These are phyloP conservation scores for Bradysia coprophila DNA, from an alignment of 1,140 invertebrate species.

Conservation along the genomic window DNA sequence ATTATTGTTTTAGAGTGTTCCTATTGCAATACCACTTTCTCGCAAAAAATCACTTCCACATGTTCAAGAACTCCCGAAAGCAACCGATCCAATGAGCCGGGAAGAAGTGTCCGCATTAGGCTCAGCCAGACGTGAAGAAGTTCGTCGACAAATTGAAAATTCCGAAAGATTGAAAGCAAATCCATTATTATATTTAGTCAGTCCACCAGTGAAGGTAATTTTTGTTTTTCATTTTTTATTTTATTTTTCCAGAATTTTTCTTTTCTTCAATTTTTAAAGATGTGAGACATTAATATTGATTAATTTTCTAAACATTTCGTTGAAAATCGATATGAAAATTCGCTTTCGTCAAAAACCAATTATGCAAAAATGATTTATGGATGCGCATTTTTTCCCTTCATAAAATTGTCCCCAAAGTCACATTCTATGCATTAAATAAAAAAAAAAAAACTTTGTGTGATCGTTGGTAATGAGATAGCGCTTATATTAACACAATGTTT, in stretches of 20 bases:
- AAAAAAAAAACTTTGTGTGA: too few species aligned
- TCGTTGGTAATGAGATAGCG: too few species aligned
- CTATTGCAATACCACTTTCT: slow-evolving; percentile 50
- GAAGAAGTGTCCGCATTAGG: slow-evolving; percentile 90
- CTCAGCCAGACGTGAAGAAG: slow-evolving; percentile 80
- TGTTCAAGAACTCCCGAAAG: slow-evolving; percentile 57
- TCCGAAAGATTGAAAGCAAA: slow-evolving; percentile 81
- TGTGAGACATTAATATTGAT: too few species aligned
- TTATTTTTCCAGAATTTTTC: slow-evolving; percentile 1
- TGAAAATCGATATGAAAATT: too few species aligned
- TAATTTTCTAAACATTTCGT: too few species aligned
- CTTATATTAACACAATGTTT: too few species aligned
- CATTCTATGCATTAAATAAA: too few species aligned
- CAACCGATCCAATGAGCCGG: slow-evolving; percentile 65
- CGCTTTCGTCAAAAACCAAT: too few species aligned
- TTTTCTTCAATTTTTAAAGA: slow-evolving; percentile 3
- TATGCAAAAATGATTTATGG: too few species aligned
- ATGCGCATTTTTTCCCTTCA: too few species aligned
- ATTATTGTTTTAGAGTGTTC: slow-evolving; percentile 34
- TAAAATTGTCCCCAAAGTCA: too few species aligned
- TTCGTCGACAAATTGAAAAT: slow-evolving; percentile 78
- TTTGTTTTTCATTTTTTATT: background rate
- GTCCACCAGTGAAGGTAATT: slow-evolving; percentile 90
- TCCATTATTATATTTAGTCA: slow-evolving; percentile 85
- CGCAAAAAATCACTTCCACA: slow-evolving; percentile 93